Base-by-base conservation (phyloP, 2,888 invertebrate genomes). In the Drosophila greeni region DNA sequence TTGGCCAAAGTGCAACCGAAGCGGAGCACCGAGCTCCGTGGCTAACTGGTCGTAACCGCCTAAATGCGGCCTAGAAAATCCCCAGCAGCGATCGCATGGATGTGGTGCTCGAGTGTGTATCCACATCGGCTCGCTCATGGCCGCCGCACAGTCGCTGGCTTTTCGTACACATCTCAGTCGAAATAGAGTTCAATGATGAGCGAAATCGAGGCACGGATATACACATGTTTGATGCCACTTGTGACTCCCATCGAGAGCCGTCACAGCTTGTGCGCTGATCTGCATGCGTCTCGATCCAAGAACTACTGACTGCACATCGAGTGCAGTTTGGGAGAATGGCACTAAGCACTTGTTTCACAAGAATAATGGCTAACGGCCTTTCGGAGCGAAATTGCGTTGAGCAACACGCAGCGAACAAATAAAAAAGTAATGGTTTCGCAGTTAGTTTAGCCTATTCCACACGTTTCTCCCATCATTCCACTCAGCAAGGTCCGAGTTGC, bases 141-240 rank as follows among this genome's bases (percentile, higher is more conserved):
- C 42, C 58, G 26, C 58, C 58, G 18, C 26, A 42, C 60, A 60
- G 40, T 60, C 60, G 29, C 8, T 60, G 42, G 61, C 3, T 36
- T 60, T 40, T 55, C 20, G 18, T 29, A 42, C 16, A 26, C 1
- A 14, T 29, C 26, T 29, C n/a, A 14, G 71, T 69, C 74, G 66
- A 80, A 76, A 82, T 74, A 82, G 76, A 80, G 80, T 77, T 82
- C 82, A 77, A 79, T 76, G 77, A 62, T 74, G 65, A 59, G 26
- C 18, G 20, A 40, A 57, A 39, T 56, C 24, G 39, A 54, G 23
- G 56, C 23, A 16, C 6, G 29, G 18, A 29, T 9, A 14, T 7
- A 18, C n/a, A 3, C 24, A 9, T 23, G n/a, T 56, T 23, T 12
- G 18, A 39, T 24, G 29, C 29, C 29, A 45, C 29, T 45, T 26